These are phyloP conservation scores for Atta cephalotes DNA, from an alignment of 1,140 invertebrate genomes.

Conservation along the genomic window DNA sequence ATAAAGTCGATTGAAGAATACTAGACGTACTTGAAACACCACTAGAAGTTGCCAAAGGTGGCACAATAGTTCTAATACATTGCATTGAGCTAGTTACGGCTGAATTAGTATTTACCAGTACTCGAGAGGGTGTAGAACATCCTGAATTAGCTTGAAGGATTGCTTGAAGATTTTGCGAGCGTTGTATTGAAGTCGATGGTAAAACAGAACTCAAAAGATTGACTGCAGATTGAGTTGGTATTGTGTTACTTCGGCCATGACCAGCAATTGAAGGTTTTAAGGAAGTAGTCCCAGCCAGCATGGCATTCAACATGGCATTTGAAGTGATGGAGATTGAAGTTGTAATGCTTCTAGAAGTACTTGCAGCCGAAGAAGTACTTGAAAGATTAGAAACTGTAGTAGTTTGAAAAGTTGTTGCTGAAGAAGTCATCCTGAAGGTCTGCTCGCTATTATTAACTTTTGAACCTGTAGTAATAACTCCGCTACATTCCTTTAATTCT, in stretches of 20 bases:
- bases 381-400: slow-evolving; percentile 58
- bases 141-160: slow-evolving; percentile 81
- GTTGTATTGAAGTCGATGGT: slow-evolving; percentile 78
- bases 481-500: slow-evolving; percentile 38
- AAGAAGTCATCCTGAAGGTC: slow-evolving; percentile 77
- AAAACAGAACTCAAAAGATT: slow-evolving; percentile 81
- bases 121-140: slow-evolving; percentile 71
- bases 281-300: slow-evolving; percentile 81
- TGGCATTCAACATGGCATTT: slow-evolving; percentile 85
- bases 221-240: slow-evolving; percentile 79
- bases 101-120: slow-evolving; percentile 76
- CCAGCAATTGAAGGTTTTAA: slow-evolving; percentile 82
- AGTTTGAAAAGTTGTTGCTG: slow-evolving; percentile 68
- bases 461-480: slow-evolving; percentile 75
- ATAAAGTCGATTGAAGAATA: slow-evolving; percentile 84
- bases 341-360: slow-evolving; percentile 57
- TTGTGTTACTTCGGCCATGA: slow-evolving; percentile 76
- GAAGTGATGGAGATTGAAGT: slow-evolving; percentile 83
- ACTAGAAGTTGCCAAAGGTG: slow-evolving; percentile 77
- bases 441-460: slow-evolving; percentile 75
- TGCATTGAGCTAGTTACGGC: slow-evolving; percentile 77
- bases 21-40: slow-evolving; percentile 81
- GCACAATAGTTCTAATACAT: slow-evolving; percentile 79
- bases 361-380: slow-evolving; percentile 64
- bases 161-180: slow-evolving; percentile 80